Conservation (phyloP, 2,113 vertebrate genomes). For the Dendrocopos noguchii region DNA sequence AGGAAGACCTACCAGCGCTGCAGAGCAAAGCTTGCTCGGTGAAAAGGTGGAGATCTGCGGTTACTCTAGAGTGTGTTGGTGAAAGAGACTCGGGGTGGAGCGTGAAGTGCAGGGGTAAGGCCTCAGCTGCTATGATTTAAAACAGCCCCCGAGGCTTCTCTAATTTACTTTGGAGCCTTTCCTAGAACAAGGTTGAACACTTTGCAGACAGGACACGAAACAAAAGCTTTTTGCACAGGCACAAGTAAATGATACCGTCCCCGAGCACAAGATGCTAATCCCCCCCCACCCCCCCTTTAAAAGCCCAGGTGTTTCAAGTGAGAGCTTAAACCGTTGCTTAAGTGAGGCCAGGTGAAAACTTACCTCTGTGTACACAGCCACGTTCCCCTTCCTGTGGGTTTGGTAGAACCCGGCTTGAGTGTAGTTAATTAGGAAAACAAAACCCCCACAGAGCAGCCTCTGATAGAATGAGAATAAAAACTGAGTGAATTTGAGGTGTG, state of each 20-base stretch:
- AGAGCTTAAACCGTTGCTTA: not conserved
- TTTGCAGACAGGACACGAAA: slow-evolving; percentile 25
- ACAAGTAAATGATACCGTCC: slow-evolving; percentile 10
- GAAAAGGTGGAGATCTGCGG: not conserved
- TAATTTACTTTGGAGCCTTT: slow-evolving; percentile 59
- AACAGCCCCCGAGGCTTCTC: slow-evolving; percentile 34
- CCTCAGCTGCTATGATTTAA: slow-evolving; percentile 56
- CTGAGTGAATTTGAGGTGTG: not conserved
- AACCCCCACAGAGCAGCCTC: not conserved
- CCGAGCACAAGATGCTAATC: not conserved
- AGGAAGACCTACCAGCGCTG: not conserved
- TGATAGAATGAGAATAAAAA: not conserved
- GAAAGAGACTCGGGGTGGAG: slow-evolving; percentile 13
- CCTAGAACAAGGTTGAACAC: slow-evolving; percentile 56
- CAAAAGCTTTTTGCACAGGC: slow-evolving; percentile 19
- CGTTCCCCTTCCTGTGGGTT: not conserved
- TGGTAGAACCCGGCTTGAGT: not conserved
- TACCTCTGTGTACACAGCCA: slow-evolving; percentile 14
- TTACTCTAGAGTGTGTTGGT: not conserved
- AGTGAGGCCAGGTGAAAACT: slow-evolving; percentile 21
- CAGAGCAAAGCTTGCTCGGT: not conserved
- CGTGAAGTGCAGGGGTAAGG: not conserved
- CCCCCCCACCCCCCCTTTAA: not conserved
- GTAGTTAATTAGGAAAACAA: not conserved
- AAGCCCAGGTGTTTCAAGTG: slow-evolving; percentile 17